These are phyloP conservation scores for Trissonchulus latispiculum DNA, from an alignment of 2,888 invertebrate species.

Conservation along the genomic window DNA sequence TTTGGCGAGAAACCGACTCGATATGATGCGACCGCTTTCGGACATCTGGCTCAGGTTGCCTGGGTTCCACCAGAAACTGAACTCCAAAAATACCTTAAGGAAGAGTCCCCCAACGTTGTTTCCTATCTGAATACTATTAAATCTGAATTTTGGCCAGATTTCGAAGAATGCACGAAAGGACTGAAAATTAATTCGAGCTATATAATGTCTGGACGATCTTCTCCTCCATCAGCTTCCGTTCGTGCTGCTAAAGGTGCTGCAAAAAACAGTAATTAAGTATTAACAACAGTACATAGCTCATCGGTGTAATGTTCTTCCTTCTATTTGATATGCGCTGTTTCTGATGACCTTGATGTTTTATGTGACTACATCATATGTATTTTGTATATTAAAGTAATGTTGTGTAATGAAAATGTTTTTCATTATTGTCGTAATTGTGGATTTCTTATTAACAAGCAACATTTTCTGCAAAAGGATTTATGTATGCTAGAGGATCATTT, in stretches of 20 bases:
- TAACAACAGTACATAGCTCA: no score
- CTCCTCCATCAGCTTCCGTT: background rate
- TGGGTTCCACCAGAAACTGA: background rate
- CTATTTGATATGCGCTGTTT: no score
- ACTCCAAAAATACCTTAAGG: conserved; percentile 17
- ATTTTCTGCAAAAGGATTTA: no score
- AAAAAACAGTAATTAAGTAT: no score
- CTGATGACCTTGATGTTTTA: no score
- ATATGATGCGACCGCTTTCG: background rate
- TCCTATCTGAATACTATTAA: background rate
- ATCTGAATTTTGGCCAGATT: conserved; percentile 19
- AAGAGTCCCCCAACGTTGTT: conserved; percentile 25
- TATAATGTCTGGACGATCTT: background rate
- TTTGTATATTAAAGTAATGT: no score
- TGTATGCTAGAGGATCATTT: no score
- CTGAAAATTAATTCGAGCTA: background rate
- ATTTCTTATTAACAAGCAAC: no score
- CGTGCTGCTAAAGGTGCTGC: background rate
- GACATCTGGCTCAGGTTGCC: background rate
- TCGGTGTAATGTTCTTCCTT: no score
- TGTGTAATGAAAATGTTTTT: no score
- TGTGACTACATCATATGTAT: no score
- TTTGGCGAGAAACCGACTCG: conserved; percentile 26
- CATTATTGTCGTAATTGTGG: no score
- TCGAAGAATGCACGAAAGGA: background rate